Conservation (phyloP, 2,888 invertebrate species). For the Candidula unifasciata region DNA sequence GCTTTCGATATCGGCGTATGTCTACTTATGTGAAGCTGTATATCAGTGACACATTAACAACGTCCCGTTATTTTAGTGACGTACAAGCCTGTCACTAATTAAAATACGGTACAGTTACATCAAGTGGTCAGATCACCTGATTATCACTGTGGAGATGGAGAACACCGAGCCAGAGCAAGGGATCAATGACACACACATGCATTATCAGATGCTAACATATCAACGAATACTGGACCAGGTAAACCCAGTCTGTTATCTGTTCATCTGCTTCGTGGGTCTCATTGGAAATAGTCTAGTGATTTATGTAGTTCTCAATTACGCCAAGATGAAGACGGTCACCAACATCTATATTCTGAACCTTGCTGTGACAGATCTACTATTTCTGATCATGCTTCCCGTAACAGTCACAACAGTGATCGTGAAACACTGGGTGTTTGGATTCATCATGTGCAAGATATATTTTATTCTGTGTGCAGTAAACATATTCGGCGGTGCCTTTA, state of each 20-base stretch:
- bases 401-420: slow-evolving; percentile 72
- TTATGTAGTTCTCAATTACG: slow-evolving; percentile 71
- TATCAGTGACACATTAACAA: no score
- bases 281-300: slow-evolving; percentile 78
- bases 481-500: slow-evolving; percentile 78
- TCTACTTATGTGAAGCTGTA: no score
- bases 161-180: no score
- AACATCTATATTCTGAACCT: slow-evolving; percentile 79
- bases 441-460: slow-evolving; percentile 78
- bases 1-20: no score
- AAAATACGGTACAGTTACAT: no score
- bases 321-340: slow-evolving; percentile 79
- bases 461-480: slow-evolving; percentile 77
- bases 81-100: no score
- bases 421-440: slow-evolving; percentile 77
- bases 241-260: slow-evolving; percentile 62
- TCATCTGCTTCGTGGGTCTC: slow-evolving; percentile 72
- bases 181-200: neutral
- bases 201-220: neutral
- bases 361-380: slow-evolving; percentile 77
- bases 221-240: slow-evolving; percentile 56
- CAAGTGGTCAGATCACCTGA: no score
- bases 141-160: neutral
- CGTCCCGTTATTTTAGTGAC: no score
- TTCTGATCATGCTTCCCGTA: slow-evolving; percentile 77